These are phyloP conservation scores for Saccostrea echinata DNA, from an alignment of 1,140 invertebrate species.

Conservation along the genomic window DNA sequence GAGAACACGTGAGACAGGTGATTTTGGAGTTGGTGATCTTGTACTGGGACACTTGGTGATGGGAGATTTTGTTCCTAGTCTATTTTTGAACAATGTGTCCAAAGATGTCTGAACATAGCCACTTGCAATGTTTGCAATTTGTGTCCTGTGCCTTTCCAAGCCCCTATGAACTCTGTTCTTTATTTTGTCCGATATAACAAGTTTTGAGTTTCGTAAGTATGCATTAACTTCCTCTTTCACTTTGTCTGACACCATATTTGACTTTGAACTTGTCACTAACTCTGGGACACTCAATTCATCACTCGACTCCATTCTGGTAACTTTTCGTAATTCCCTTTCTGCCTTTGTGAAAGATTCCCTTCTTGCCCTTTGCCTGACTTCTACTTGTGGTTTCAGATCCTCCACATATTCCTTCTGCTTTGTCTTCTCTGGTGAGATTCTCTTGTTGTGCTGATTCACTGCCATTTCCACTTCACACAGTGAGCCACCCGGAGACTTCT, in stretches of 20 bases:
- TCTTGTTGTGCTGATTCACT: neutral
- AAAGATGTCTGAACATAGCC: constrained; percentile 59
- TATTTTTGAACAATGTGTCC: constrained; percentile 55
- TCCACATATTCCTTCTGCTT: constrained; percentile 11
- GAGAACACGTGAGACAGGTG: constrained; percentile 63
- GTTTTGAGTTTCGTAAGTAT: constrained; percentile 64
- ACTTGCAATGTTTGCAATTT: constrained; percentile 53
- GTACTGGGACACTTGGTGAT: constrained; percentile 37
- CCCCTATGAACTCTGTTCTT: constrained; percentile 62
- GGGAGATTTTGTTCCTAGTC: constrained; percentile 17
- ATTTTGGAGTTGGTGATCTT: constrained; percentile 49
- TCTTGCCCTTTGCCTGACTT: constrained; percentile 7
- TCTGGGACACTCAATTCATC: constrained; percentile 52
- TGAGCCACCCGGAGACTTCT: constrained; percentile 5
- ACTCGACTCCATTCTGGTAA: constrained; percentile 12
- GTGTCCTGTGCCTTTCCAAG: constrained; percentile 53
- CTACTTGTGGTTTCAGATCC: constrained; percentile 2
- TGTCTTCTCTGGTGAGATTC: neutral
- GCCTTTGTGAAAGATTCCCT: constrained; percentile 13
- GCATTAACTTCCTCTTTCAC: constrained; percentile 65
- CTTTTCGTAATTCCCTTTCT: constrained; percentile 48
- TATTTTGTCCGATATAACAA: constrained; percentile 67
- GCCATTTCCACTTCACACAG: neutral
- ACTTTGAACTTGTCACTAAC: constrained; percentile 53
- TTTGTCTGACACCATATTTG: constrained; percentile 62